Evolutionary conservation across 2,888 invertebrate genomes (phyloP), one percentile per base, ranked within the genome.

Genomic region (Congeria kusceri): DNA sequence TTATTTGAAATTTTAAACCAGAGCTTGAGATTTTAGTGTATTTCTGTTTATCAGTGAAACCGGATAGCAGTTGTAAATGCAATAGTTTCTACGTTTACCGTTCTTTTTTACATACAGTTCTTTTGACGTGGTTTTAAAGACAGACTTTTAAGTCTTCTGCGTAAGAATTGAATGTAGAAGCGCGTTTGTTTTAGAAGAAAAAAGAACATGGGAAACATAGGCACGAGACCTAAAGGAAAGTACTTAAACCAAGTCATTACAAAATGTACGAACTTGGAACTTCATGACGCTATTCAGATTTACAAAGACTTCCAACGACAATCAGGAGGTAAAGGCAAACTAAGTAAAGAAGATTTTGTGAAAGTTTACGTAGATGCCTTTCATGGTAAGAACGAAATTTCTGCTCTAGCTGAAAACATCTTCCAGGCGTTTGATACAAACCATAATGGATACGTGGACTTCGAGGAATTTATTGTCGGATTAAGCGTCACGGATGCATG

Each of bases 381-480:
- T 57, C 78, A 78, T 0, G 63, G 62, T 3, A 73, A 58, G 13
- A 49, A 15, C 49, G 49, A 20, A 20, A 78, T 70, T 15, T 25
- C 66, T 9, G 11, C 67, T 7, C 49, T 83, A 3, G 79, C 77
- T 2, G 70, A 74, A n/a, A 66, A 74, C 53, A 83, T 83, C 47
- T 83, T 80, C 57, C 47, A 65, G 11, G 74, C 77, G n/a, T 83
- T 83, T 69, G 83, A 83, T 47, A 62, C 68, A 13, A 70, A 83
- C 61, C 69, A 79, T 18, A 68, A 80, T 61, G 80, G 83, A 0
- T 67, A 49, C 29, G 76, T 83, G 11, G 76, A 77, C 28, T 83
- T 83, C 71, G 80, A 83, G 63, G 83, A 83, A 57, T 83, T 83
- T 63, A 68, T 83, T 27, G 64, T 83, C n/a, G 83, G 83, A 28